Evolutionary conservation across 2,888 invertebrate species (phyloP).

Genomic region (Clepsis dumicolana): DNA sequence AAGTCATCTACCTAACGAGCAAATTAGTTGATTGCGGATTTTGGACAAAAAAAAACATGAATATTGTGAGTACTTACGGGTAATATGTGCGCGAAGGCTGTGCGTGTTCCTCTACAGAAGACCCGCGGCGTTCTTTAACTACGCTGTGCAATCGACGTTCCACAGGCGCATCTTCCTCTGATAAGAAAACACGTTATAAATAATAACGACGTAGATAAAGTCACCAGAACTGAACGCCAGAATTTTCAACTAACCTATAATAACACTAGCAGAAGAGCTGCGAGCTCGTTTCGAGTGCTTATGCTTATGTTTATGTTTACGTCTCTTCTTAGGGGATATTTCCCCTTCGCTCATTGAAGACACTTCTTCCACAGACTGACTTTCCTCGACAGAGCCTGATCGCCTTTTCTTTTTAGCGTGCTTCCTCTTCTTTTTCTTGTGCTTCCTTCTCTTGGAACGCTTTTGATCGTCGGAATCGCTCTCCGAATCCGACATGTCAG

Average conservation of each 20-base stretch:
- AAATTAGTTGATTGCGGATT: not conserved
- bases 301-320: slow-evolving; percentile 78
- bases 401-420: slow-evolving; percentile 79
- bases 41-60: not conserved
- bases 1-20: not conserved
- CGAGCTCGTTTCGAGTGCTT: slow-evolving; percentile 64
- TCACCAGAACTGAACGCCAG: not conserved
- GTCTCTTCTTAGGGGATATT: slow-evolving; percentile 74
- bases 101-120: slow-evolving; percentile 64
- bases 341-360: slow-evolving; percentile 76
- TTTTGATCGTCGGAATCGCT: slow-evolving; percentile 75
- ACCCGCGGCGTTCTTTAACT: slow-evolving; percentile 72
- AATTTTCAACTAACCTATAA: slow-evolving; percentile 55
- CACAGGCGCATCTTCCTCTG: slow-evolving; percentile 48
- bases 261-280: slow-evolving; percentile 64
- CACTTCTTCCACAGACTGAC: slow-evolving; percentile 63
- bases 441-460: slow-evolving; percentile 79
- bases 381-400: slow-evolving; percentile 64
- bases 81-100: slow-evolving; percentile 76
- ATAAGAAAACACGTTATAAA: not conserved
- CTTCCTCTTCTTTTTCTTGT: slow-evolving; percentile 84
- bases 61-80: slow-evolving; percentile 66
- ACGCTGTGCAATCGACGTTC: slow-evolving; percentile 77
- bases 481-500: slow-evolving; percentile 75
- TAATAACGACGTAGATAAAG: not conserved